phyloP scores from a whole-genome alignment of 2,888 invertebrate species.

The Eupelmus urozonus region DNA sequence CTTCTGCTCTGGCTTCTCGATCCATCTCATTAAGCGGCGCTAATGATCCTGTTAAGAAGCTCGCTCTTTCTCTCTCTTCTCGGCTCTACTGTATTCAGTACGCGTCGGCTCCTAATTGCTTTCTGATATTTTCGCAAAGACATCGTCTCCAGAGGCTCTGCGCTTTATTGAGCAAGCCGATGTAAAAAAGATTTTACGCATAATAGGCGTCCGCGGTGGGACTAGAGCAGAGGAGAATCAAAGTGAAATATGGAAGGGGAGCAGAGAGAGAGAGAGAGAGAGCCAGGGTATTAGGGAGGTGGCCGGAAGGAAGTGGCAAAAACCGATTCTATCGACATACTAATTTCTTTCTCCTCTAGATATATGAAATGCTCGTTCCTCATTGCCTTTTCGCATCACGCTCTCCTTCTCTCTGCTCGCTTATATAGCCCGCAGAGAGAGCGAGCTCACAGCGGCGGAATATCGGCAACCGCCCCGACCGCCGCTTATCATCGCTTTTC shows the following conservation, averaged over 20 bases:
- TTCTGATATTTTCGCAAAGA: conserved; percentile 55
- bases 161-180: conserved; percentile 47
- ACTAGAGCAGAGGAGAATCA: background rate
- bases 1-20: conserved; percentile 25
- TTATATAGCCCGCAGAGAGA: no score
- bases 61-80: conserved; percentile 8
- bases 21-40: conserved; percentile 57
- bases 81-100: no score
- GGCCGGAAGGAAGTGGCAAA: conserved; percentile 20
- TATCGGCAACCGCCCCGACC: background rate
- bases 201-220: no score
- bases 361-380: conserved; percentile 21
- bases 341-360: conserved; percentile 29
- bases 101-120: conserved; percentile 57
- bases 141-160: conserved; percentile 38
- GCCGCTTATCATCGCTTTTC: conserved; percentile 16
- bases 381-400: conserved; percentile 16
- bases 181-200: conserved; percentile 23
- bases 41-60: conserved; percentile 56
- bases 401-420: background rate
- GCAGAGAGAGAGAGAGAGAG: background rate
- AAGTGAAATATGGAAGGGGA: conserved; percentile 31
- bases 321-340: conserved; percentile 29
- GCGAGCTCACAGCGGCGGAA: background rate
- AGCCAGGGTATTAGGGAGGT: background rate